These are phyloP conservation scores for Xanthia icteritia DNA, from an alignment of 2,888 invertebrate species.

Conservation along the genomic window DNA sequence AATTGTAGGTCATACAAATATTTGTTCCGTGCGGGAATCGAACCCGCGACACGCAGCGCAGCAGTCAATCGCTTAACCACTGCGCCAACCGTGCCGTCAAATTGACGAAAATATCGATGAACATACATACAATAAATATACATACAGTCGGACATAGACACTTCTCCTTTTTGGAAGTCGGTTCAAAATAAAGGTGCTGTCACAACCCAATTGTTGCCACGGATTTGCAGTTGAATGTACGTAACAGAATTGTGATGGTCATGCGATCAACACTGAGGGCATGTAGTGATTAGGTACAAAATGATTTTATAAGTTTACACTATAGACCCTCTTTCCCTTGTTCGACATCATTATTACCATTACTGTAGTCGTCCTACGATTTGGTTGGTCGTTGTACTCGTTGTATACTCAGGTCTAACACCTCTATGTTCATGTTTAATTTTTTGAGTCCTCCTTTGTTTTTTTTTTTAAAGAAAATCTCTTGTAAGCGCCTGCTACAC, in stretches of 20 bases:
- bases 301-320: constrained; percentile 9
- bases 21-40: too few relatives aligned
- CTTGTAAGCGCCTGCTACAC: too few relatives aligned
- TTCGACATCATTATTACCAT: not conserved
- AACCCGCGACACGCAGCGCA: too few relatives aligned
- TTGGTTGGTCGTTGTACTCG: not conserved
- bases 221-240: not conserved
- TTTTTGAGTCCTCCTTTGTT: not conserved
- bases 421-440: not conserved
- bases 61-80: too few relatives aligned
- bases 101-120: too few relatives aligned
- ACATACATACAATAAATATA: too few relatives aligned
- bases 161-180: too few relatives aligned
- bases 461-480: not conserved
- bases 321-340: not conserved
- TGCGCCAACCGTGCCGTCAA: too few relatives aligned
- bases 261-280: constrained; percentile 3
- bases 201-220: not conserved
- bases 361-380: not conserved
- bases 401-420: too few relatives aligned
- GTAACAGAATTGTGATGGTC: constrained; percentile 18
- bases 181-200: not conserved
- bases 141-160: too few relatives aligned
- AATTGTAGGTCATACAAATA: too few relatives aligned
- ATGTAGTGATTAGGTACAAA: constrained; percentile 15